Evolutionary conservation across 2,888 invertebrate genomes (phyloP).

Genomic region (Sthenelais limicola): DNA sequence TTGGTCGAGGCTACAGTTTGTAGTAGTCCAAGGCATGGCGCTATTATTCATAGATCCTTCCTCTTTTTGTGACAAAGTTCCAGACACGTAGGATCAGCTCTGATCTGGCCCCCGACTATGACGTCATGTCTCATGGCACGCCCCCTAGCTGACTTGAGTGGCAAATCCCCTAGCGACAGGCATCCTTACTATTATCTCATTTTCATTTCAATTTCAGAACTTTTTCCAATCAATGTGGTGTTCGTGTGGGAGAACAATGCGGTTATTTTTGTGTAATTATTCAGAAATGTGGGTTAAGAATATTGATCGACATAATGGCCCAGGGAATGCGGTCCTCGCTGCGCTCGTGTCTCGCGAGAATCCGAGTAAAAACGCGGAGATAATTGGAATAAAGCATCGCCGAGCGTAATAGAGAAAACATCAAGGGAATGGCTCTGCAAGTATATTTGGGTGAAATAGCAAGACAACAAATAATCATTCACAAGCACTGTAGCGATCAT

Average conservation of each 20-base stretch:
- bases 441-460: too few species aligned
- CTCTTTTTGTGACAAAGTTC: too few species aligned
- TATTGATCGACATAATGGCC: slow-evolving; percentile 35
- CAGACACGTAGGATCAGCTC: too few species aligned
- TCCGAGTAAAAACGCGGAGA: slow-evolving; percentile 10
- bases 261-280: slow-evolving; percentile 39
- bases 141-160: too few species aligned
- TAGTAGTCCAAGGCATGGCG: too few species aligned
- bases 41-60: too few species aligned
- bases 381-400: slow-evolving; percentile 39
- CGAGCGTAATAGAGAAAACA: slow-evolving; percentile 28
- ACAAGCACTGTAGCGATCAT: too few species aligned
- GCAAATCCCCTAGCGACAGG: neutral
- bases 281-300: slow-evolving; percentile 40
- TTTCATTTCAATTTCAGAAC: slow-evolving; percentile 35
- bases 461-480: too few species aligned
- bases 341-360: slow-evolving; percentile 29
- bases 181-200: slow-evolving; percentile 40
- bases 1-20: too few species aligned
- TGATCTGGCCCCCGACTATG: too few species aligned
- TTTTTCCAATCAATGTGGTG: slow-evolving; percentile 12
- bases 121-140: slow-evolving; percentile 26
- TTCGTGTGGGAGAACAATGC: slow-evolving; percentile 34
- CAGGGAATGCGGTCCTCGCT: slow-evolving; percentile 30
- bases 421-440: too few species aligned